A percentile compares a stretch with the other conserved stretches of the same genome.
Conservation (phyloP, 2,797 vertebrate genomes). For the Margarornis squamiger region DNA sequence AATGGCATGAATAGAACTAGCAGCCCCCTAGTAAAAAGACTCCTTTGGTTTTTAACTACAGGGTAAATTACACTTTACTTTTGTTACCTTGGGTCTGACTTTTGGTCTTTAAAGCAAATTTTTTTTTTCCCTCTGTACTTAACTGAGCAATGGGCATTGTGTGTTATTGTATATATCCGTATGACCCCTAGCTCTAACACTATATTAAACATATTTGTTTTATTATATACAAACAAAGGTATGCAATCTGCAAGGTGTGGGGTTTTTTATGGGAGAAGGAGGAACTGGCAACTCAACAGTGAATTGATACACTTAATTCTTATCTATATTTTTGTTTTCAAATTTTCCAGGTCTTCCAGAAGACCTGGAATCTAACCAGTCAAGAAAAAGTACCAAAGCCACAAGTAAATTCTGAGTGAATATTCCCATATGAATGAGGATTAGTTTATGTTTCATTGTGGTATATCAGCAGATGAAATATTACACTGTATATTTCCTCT, state of each 20-base stretch:
- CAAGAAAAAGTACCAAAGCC: conserved; percentile 32
- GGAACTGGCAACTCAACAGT: not conserved
- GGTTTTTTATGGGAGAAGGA: not conserved
- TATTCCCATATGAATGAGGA: conserved; percentile 44
- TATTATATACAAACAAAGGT: conserved; percentile 25
- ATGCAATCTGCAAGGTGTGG: conserved; percentile 24
- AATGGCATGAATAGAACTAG: conserved; percentile 69
- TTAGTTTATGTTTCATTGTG: conserved; percentile 33
- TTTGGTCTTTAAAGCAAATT: conserved; percentile 55
- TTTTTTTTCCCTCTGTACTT: not conserved
- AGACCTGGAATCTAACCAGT: conserved; percentile 6
- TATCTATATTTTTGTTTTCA: not conserved
- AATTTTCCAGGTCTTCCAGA: conserved; percentile 8
- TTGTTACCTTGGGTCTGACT: conserved; percentile 49
- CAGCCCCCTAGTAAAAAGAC: conserved; percentile 61
- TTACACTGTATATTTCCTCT: conserved; percentile 28
- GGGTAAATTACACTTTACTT: conserved; percentile 55
- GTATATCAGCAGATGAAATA: conserved; percentile 41
- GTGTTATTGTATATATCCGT: not conserved
- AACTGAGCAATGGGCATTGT: not conserved
- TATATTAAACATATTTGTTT: conserved; percentile 5
- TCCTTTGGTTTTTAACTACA: conserved; percentile 70
- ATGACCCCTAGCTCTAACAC: not conserved
- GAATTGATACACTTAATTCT: conserved; percentile 2
- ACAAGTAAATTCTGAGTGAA: conserved; percentile 26